Base-by-base conservation (phyloP, 2,888 invertebrate genomes). In the Chrysodeixis includens region DNA sequence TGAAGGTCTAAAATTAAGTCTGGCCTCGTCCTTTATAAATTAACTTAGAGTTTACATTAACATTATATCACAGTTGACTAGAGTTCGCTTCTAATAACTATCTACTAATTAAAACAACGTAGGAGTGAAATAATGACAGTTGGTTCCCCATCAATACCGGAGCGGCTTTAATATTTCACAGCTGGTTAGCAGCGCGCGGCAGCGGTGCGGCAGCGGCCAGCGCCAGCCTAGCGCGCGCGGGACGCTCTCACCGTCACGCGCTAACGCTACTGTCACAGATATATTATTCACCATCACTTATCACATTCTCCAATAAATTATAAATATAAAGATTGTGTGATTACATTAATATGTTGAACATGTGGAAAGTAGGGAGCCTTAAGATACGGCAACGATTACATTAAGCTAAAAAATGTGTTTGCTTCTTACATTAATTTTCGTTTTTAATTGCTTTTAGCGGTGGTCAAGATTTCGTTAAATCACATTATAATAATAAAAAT, bases 161-260 rank as follows among this genome's bases (percentile, higher is more conserved):
- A 73, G 74, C 71, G 62, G 73, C 74, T 78, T 79, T 62, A 80
- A 71, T 81, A 79, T 67, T 74, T 78, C 74, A 71, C 66, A 65
- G 71, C 35, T 46, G 57, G 30, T 64, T 55, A 18, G 49, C 53
- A 30, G 32, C n/a, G n/a, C n/a, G n/a, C n/a, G n/a, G n/a, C n/a
- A n/a, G n/a, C n/a, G n/a, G n/a, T n/a, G n/a, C n/a, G n/a, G n/a
- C n/a, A n/a, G n/a, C n/a, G n/a, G 56, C n/a, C 32, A 58, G 69
- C 22, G 68, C 65, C 52, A n/a, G n/a, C n/a, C n/a, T n/a, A n/a
- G n/a, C 52, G 1, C 1, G 46, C 26, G 6, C 46, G 46, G 46
- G 56, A 52, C 56, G 59, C 55, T 64, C 71, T 56, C 63, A 61
- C 16, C 52, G 26, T 26, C 26, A 26, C 26, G 6, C 26, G 6